These are phyloP conservation scores for Bruchidius siliquastri DNA, from an alignment of 2,888 invertebrate genomes.

Conservation along the genomic window DNA sequence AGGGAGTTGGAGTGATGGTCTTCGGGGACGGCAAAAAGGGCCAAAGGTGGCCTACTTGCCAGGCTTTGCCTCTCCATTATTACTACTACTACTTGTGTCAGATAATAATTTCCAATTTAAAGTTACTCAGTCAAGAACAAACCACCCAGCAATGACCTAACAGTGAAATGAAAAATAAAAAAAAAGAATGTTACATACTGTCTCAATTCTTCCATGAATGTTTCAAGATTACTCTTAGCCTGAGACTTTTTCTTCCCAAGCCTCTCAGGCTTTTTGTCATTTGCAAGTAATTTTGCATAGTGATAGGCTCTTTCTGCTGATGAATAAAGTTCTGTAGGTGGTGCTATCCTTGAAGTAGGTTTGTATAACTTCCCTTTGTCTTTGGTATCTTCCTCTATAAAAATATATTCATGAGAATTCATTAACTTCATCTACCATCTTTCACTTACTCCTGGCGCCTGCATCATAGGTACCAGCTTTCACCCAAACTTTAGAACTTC, in stretches of 20 bases:
- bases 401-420: conserved; percentile 1
- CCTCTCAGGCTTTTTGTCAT: conserved; percentile 63
- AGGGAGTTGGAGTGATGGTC: too few relatives aligned
- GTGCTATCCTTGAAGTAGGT: conserved; percentile 71
- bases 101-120: too few relatives aligned
- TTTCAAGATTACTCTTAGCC: conserved; percentile 92
- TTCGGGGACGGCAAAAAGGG: too few relatives aligned
- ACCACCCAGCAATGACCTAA: too few relatives aligned
- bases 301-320: conserved; percentile 66
- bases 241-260: conserved; percentile 67
- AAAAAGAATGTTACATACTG: conserved; percentile 57
- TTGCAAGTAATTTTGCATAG: conserved; percentile 60
- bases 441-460: conserved; percentile 74
- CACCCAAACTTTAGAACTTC: conserved; percentile 85
- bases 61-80: too few relatives aligned
- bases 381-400: conserved; percentile 76
- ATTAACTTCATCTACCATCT: neutral
- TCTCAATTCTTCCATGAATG: conserved; percentile 97
- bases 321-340: conserved; percentile 50
- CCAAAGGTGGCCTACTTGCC: too few relatives aligned
- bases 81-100: too few relatives aligned
- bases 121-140: too few relatives aligned
- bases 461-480: conserved; percentile 97
- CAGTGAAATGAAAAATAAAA: neutral
- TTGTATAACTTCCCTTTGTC: conserved; percentile 91